Percentiles rank a stretch among this genome's conserved stretches.
Conservation (phyloP, 1,140 invertebrate genomes). For the Drosophila sechellia region DNA sequence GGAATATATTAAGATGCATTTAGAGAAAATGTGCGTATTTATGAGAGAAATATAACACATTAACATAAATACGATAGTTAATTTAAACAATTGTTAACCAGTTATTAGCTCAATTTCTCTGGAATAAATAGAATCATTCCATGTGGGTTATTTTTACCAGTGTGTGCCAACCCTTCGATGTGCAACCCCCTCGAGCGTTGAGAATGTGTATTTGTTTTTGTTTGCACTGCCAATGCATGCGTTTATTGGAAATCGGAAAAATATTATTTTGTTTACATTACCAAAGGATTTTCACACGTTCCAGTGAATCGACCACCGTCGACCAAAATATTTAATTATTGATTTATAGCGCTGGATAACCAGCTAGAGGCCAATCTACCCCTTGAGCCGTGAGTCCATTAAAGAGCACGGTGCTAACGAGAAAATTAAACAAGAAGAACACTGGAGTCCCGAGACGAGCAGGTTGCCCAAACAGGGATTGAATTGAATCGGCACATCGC, state of each 20-base stretch:
- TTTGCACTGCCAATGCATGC: constrained; percentile 46
- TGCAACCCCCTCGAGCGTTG: constrained; percentile 13
- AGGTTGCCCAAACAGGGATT: constrained; percentile 26
- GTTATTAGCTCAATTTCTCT: background rate
- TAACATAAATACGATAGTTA: too few species aligned
- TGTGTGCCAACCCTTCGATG: constrained; percentile 1
- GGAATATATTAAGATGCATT: constrained; percentile 3
- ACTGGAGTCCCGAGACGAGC: constrained; percentile 48
- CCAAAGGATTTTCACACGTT: constrained; percentile 81
- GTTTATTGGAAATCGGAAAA: constrained; percentile 68
- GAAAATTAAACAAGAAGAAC: constrained; percentile 60
- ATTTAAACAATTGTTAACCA: too few species aligned
- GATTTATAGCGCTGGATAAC: constrained; percentile 63
- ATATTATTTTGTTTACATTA: constrained; percentile 70
- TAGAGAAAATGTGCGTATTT: background rate
- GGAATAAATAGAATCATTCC: background rate
- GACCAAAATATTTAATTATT: constrained; percentile 73
- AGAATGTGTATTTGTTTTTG: constrained; percentile 50
- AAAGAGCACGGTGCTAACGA: constrained; percentile 66
- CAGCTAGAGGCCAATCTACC: constrained; percentile 11
- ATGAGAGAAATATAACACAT: background rate
- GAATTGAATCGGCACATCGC: constrained; percentile 33
- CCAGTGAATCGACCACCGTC: constrained; percentile 32
- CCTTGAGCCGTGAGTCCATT: constrained; percentile 45
- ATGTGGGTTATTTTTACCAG: background rate